phyloP scores from a whole-genome alignment of 64 coral and sea anemone species.

The Montipora cactus region DNA sequence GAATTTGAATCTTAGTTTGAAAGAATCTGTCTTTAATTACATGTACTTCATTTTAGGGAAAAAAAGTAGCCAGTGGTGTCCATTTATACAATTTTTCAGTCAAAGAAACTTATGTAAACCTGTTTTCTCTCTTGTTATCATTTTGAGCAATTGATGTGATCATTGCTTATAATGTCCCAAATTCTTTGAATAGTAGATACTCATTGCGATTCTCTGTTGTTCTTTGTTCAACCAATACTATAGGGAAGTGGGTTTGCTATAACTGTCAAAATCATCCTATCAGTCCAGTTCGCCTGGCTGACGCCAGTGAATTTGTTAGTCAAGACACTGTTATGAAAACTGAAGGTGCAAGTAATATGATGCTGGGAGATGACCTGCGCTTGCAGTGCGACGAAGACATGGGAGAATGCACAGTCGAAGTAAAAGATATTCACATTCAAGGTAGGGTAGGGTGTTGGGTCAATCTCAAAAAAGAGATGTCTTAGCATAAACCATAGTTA shows the following conservation, averaged over 20 bases:
- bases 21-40: too few relatives aligned
- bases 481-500: too few relatives aligned
- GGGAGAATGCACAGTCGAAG: slow-evolving; percentile 83
- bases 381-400: slow-evolving; percentile 65
- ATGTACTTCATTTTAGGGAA: too few relatives aligned
- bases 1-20: too few relatives aligned
- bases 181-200: too few relatives aligned
- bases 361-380: background rate
- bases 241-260: slow-evolving; percentile 96
- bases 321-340: slow-evolving; percentile 29
- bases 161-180: too few relatives aligned
- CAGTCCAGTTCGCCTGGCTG: slow-evolving; percentile 78
- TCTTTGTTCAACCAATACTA: background rate
- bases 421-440: slow-evolving; percentile 97
- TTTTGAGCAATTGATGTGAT: too few relatives aligned
- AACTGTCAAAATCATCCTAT: slow-evolving; percentile 96
- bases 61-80: too few relatives aligned
- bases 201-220: background rate
- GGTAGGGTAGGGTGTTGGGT: slow-evolving; percentile 4
- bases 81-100: too few relatives aligned
- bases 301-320: slow-evolving; percentile 68
- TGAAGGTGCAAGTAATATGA: background rate
- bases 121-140: too few relatives aligned
- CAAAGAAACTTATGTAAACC: too few relatives aligned
- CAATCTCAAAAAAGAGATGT: too few relatives aligned